Evolutionary conservation across 2,113 vertebrate genomes (phyloP).

Genomic region (Atractosteus spatula): DNA sequence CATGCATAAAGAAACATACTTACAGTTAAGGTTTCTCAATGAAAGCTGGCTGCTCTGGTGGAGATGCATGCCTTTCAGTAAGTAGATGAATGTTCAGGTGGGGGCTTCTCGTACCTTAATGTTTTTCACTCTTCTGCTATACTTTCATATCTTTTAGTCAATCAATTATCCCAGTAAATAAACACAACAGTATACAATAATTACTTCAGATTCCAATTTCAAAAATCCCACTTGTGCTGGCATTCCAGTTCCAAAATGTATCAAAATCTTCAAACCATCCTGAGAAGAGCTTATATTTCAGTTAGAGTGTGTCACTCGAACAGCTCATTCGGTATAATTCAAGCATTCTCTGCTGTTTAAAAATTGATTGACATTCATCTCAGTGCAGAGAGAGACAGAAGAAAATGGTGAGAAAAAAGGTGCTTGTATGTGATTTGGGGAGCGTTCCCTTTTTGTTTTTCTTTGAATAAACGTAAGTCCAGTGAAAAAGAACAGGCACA

Average conservation of each 20-base stretch:
- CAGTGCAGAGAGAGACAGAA: conserved; percentile 7
- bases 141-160: too few species aligned
- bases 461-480: neutral
- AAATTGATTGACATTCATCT: neutral
- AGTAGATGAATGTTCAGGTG: conserved; percentile 1
- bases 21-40: conserved; percentile 13
- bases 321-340: neutral
- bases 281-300: too few species aligned
- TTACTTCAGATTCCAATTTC: too few species aligned
- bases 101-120: conserved; percentile 1
- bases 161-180: too few species aligned
- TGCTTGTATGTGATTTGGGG: neutral
- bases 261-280: too few species aligned
- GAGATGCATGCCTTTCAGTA: neutral
- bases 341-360: neutral
- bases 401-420: neutral
- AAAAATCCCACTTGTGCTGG: too few species aligned
- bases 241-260: too few species aligned
- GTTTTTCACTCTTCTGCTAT: too few species aligned
- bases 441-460: conserved; percentile 23
- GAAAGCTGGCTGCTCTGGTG: neutral
- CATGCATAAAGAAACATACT: conserved; percentile 21
- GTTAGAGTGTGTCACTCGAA: neutral
- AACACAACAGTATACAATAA: too few species aligned
- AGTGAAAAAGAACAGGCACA: neutral